A percentile compares a stretch with the other conserved stretches of the same genome.
Conservation (phyloP, 2,888 invertebrate genomes). For the Athrips mouffetella region DNA sequence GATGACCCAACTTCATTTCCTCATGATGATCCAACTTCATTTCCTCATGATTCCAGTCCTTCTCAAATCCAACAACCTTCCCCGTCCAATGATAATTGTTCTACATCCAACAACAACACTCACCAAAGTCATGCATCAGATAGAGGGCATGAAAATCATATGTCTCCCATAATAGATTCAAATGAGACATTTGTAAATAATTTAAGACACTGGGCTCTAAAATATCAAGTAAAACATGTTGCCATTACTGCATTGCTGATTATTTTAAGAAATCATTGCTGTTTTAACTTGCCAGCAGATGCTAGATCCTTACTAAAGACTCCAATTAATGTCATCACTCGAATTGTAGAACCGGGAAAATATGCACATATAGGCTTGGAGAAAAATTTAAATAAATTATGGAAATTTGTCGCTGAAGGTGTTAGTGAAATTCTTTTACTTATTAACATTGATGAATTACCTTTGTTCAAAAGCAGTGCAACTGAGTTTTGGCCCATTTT, state of each 20-base stretch:
- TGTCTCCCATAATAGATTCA: background rate
- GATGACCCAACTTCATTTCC: background rate
- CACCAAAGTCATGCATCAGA: background rate
- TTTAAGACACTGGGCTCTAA: constrained; percentile 16
- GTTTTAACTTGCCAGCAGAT: constrained; percentile 6
- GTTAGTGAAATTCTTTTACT: no score
- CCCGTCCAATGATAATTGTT: background rate
- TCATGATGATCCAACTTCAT: background rate
- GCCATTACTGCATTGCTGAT: constrained; percentile 9
- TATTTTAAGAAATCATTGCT: constrained; percentile 5
- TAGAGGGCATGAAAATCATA: background rate
- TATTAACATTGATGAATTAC: no score
- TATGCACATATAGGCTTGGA: background rate
- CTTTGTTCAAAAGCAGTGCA: no score
- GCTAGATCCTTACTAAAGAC: constrained; percentile 9
- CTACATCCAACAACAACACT: background rate
- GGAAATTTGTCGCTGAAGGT: constrained; percentile 6
- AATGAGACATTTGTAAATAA: background rate
- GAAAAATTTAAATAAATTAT: background rate
- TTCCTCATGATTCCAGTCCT: background rate
- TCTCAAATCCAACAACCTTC: background rate
- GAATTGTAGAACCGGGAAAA: constrained; percentile 10
- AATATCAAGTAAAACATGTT: constrained; percentile 18
- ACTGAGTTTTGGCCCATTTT: no score
- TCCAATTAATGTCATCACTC: constrained; percentile 6